Percentiles rank a stretch among this genome's conserved stretches.
Conservation (phyloP, 1,140 invertebrate species). For the Macrostomum lignano region DNA sequence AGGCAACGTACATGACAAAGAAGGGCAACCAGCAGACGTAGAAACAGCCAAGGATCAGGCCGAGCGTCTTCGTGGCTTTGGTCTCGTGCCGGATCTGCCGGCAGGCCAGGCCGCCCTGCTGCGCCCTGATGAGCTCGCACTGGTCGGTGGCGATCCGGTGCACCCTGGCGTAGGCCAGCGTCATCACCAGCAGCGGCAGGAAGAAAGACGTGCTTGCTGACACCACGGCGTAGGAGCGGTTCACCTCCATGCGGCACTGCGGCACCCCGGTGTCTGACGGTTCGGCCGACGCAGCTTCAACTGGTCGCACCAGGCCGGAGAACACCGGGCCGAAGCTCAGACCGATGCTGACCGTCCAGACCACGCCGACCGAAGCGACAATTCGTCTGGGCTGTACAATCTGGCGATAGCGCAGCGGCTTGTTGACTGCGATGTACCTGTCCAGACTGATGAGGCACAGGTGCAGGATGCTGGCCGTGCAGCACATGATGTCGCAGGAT, state of each 20-base stretch:
- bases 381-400: slow-evolving; percentile 32
- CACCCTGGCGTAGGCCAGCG: slow-evolving; percentile 60
- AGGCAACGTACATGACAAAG: slow-evolving; percentile 20
- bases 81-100: neutral
- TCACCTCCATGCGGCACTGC: slow-evolving; percentile 34
- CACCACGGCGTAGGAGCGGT: slow-evolving; percentile 42
- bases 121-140: slow-evolving; percentile 12
- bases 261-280: too few relatives aligned
- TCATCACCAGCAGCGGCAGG: slow-evolving; percentile 56
- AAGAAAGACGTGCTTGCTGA: slow-evolving; percentile 59
- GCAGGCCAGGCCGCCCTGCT: slow-evolving; percentile 3
- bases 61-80: slow-evolving; percentile 6
- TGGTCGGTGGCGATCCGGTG: slow-evolving; percentile 29
- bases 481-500: slow-evolving; percentile 35
- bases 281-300: too few relatives aligned
- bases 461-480: slow-evolving; percentile 62
- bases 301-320: slow-evolving; percentile 46
- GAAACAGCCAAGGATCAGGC: slow-evolving; percentile 25
- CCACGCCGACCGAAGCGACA: slow-evolving; percentile 50
- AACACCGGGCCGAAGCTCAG: slow-evolving; percentile 57
- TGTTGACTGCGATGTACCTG: slow-evolving; percentile 61
- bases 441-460: slow-evolving; percentile 61
- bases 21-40: slow-evolving; percentile 26
- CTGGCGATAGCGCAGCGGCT: slow-evolving; percentile 44
- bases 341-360: slow-evolving; percentile 58